Evolutionary conservation across 2,797 vertebrate genomes (phyloP).

Genomic region (Bradypus variegatus): DNA sequence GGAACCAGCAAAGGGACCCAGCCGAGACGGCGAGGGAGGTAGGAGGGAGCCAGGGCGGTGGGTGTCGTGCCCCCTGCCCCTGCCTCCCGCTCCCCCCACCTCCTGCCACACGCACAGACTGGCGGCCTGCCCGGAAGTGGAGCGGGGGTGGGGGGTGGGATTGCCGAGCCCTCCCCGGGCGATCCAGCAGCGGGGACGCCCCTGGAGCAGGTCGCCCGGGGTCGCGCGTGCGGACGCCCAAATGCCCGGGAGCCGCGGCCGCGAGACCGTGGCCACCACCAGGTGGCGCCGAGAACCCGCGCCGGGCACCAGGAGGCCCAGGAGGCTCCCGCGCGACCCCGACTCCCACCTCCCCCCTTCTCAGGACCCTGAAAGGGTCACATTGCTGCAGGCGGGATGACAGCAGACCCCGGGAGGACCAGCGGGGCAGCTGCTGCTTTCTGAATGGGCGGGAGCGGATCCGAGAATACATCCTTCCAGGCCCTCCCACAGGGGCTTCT

Average conservation of each 20-base stretch:
- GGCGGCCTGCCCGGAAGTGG: background rate
- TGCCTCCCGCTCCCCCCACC: no score
- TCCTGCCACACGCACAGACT: background rate
- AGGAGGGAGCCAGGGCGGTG: accelerated
- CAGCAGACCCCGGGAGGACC: background rate
- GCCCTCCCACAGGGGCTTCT: no score
- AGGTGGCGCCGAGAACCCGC: background rate
- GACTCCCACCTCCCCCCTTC: accelerated
- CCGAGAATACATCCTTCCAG: background rate
- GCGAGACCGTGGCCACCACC: background rate
- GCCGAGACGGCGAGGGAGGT: background rate
- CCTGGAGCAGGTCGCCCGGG: background rate
- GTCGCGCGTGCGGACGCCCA: accelerated
- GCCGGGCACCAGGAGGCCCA: accelerated
- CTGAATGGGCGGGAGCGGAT: background rate
- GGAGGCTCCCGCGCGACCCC: accelerated
- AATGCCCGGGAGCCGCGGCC: accelerated
- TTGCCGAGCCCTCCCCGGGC: no score
- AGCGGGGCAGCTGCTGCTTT: background rate
- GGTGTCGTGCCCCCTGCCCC: no score
- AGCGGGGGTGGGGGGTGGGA: no score
- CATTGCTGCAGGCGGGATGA: background rate
- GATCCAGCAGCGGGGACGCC: background rate
- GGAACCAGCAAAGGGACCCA: background rate
- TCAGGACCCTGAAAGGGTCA: background rate